Evolutionary conservation across 2,888 invertebrate species (phyloP).

Genomic region (Platypus cylindrus): DNA sequence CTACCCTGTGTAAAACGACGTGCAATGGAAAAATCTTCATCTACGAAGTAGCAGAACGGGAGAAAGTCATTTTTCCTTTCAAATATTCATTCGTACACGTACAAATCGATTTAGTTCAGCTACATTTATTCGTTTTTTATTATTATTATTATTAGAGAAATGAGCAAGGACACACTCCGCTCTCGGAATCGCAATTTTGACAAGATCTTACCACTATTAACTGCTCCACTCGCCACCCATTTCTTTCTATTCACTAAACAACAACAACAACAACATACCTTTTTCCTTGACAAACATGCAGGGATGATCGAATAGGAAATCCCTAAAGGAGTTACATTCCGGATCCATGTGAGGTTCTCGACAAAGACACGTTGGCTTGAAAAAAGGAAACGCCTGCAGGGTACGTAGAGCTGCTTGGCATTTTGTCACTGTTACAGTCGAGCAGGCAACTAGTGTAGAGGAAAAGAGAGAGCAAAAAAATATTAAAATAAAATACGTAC

Average conservation of each 20-base stretch:
- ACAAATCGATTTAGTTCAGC: background rate
- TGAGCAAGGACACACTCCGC: too few species aligned
- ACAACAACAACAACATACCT: too few species aligned
- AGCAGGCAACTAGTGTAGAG: conserved; percentile 72
- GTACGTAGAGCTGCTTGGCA: conserved; percentile 84
- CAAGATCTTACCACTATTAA: background rate
- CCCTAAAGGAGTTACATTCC: conserved; percentile 84
- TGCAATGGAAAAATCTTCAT: too few species aligned
- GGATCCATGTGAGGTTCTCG: conserved; percentile 82
- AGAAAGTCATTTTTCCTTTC: too few species aligned
- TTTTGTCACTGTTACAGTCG: conserved; percentile 84
- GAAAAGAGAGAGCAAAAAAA: conserved; percentile 6
- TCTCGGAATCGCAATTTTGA: too few species aligned
- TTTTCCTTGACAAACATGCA: conserved; percentile 83
- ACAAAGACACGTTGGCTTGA: conserved; percentile 86
- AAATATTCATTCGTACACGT: too few species aligned
- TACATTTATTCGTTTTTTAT: background rate
- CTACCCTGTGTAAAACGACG: too few species aligned
- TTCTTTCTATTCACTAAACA: background rate
- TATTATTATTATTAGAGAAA: background rate
- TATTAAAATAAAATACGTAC: background rate
- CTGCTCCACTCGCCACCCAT: background rate
- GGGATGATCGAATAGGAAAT: conserved; percentile 87
- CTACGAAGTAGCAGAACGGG: too few species aligned
- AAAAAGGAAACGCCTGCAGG: conserved; percentile 83